Percentiles rank a stretch among this genome's conserved stretches.
phyloP scores from a whole-genome alignment of 64 coral and sea anemone genomes.

The Actinia tenebrosa region DNA sequence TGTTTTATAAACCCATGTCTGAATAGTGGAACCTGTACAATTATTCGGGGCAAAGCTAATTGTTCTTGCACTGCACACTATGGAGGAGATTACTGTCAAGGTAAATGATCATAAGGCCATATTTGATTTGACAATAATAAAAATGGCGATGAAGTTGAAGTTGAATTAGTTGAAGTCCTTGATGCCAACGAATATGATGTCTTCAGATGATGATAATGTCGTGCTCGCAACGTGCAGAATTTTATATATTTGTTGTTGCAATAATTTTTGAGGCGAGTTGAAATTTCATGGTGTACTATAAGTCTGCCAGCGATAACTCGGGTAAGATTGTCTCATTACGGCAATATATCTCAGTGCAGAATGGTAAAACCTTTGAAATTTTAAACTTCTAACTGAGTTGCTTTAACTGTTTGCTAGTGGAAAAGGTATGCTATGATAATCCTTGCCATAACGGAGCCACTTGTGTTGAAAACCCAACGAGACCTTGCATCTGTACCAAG shows the following conservation, averaged over 20 bases:
- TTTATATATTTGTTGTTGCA: too few species aligned
- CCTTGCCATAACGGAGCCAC: constrained; percentile 74
- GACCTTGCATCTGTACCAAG: constrained; percentile 49
- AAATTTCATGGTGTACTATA: too few species aligned
- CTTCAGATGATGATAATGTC: too few species aligned
- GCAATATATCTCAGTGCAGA: too few species aligned
- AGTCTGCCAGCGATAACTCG: too few species aligned
- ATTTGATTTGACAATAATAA: not conserved
- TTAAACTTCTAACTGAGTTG: not conserved
- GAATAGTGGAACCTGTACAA: constrained; percentile 35
- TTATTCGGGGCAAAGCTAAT: constrained; percentile 2
- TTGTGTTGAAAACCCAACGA: constrained; percentile 47
- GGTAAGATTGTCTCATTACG: too few species aligned
- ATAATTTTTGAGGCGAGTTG: too few species aligned
- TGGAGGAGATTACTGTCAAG: constrained; percentile 36
- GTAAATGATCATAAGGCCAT: not conserved
- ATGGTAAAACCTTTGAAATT: too few species aligned
- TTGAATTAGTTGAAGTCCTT: too few species aligned
- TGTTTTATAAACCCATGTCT: constrained; percentile 40
- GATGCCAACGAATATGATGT: too few species aligned
- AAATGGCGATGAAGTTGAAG: not conserved
- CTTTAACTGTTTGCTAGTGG: constrained; percentile 8
- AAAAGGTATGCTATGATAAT: constrained; percentile 57
- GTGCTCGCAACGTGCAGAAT: too few species aligned
- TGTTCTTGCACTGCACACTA: constrained; percentile 26